These are phyloP conservation scores for Acrocephalus arundinaceus DNA, from an alignment of 2,113 vertebrate species.

Conservation along the genomic window DNA sequence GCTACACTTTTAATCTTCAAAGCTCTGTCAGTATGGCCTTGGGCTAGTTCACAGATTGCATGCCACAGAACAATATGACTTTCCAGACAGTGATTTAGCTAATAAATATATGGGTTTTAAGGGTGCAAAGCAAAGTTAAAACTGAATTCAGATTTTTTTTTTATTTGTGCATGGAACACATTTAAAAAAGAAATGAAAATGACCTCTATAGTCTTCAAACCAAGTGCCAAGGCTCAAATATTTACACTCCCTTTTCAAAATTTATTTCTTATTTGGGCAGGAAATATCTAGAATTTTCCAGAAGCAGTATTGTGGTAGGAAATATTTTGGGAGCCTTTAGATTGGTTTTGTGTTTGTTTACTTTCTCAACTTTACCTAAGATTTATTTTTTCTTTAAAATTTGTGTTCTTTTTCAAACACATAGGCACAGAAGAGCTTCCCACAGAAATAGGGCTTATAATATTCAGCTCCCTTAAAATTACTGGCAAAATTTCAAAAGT, in stretches of 20 bases:
- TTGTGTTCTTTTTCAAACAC: neutral
- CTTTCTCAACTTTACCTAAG: neutral
- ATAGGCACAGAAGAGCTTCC: neutral
- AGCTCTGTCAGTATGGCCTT: neutral
- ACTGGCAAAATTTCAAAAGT: neutral
- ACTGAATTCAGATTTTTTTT: neutral
- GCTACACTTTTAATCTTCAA: constrained; percentile 46
- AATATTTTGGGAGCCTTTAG: neutral
- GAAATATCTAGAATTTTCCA: neutral
- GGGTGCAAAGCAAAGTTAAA: neutral
- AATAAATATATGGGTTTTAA: neutral
- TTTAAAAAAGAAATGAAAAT: neutral
- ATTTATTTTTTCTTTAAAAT: neutral
- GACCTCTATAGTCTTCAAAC: neutral
- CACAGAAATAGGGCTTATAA: neutral
- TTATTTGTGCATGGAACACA: neutral
- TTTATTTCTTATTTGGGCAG: neutral
- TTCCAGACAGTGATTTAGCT: neutral
- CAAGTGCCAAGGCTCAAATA: neutral
- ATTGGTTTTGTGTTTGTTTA: neutral
- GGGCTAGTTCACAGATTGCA: constrained; percentile 3
- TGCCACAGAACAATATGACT: neutral
- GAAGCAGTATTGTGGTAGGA: neutral
- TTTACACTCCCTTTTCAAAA: neutral
- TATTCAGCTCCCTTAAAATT: neutral